Conservation (phyloP, 2,797 vertebrate genomes). For the Leptatherina wallacei region DNA sequence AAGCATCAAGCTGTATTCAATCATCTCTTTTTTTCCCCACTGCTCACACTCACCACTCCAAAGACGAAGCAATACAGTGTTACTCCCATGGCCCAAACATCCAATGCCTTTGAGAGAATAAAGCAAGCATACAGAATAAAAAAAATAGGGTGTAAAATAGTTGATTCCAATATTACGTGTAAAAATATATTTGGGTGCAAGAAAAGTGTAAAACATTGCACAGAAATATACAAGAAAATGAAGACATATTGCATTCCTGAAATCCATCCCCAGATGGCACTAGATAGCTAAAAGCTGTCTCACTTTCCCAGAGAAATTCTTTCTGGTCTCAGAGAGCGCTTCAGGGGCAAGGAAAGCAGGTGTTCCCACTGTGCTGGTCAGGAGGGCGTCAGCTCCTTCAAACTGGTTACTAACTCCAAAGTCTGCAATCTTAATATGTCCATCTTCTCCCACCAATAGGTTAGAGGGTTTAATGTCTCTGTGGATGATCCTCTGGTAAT, state of each 20-base stretch:
- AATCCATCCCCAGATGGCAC: slow-evolving; percentile 47
- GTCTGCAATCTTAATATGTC: slow-evolving; percentile 96
- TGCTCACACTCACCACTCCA: slow-evolving; percentile 88
- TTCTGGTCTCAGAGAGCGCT: slow-evolving; percentile 93
- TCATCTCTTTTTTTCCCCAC: background rate
- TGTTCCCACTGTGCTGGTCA: slow-evolving; percentile 96
- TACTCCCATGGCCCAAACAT: slow-evolving; percentile 99
- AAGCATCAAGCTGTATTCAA: background rate
- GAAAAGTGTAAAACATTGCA: background rate
- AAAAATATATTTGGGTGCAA: background rate
- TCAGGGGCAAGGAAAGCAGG: slow-evolving; percentile 97
- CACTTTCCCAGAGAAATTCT: slow-evolving; percentile 99
- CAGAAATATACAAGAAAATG: background rate
- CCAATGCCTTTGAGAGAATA: slow-evolving; percentile 84
- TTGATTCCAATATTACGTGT: background rate
- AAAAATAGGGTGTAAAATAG: background rate
- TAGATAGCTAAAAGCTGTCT: slow-evolving; percentile 12
- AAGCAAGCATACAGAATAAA: too few relatives aligned
- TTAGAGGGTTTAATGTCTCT: slow-evolving; percentile 98
- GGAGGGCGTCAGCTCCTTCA: slow-evolving; percentile 93
- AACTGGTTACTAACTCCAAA: slow-evolving; percentile 98
- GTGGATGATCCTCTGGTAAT: slow-evolving; percentile 99
- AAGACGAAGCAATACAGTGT: slow-evolving; percentile 96
- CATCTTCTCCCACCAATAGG: slow-evolving; percentile 93
- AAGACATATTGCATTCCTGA: slow-evolving; percentile 22